A percentile compares a stretch with the other conserved stretches of the same genome.
phyloP scores from a whole-genome alignment of 1,140 invertebrate species.

The Laupala kohalensis region DNA sequence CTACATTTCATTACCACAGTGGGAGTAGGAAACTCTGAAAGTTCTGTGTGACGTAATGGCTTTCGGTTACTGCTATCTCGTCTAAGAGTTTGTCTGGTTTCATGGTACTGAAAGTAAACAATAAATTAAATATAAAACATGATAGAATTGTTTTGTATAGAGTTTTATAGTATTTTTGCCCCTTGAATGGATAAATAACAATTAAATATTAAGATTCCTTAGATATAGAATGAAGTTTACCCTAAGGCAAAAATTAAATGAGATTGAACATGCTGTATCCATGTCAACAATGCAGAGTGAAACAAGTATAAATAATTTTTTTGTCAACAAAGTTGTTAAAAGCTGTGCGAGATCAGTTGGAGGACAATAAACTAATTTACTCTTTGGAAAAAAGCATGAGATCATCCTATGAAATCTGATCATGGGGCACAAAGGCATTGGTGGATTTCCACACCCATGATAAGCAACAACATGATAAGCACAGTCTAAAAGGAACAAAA shows the following conservation, averaged over 20 bases:
- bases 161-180: background rate
- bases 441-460: too few relatives aligned
- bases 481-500: too few relatives aligned
- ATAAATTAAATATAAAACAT: background rate
- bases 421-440: too few relatives aligned
- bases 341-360: too few relatives aligned
- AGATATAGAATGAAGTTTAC: background rate
- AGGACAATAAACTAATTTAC: too few relatives aligned
- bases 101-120: constrained; percentile 28
- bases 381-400: too few relatives aligned
- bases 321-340: too few relatives aligned
- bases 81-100: constrained; percentile 40
- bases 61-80: constrained; percentile 44
- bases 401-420: too few relatives aligned
- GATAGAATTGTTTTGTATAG: background rate
- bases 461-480: too few relatives aligned
- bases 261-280: background rate
- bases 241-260: too few relatives aligned
- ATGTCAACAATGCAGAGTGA: background rate
- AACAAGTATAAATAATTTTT: too few relatives aligned
- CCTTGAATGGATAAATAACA: background rate
- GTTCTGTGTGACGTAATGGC: constrained; percentile 30
- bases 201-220: background rate
- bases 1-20: background rate
- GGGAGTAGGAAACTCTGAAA: background rate